These are phyloP conservation scores for Fundulus diaphanus DNA, from an alignment of 2,797 vertebrate genomes.

Conservation along the genomic window DNA sequence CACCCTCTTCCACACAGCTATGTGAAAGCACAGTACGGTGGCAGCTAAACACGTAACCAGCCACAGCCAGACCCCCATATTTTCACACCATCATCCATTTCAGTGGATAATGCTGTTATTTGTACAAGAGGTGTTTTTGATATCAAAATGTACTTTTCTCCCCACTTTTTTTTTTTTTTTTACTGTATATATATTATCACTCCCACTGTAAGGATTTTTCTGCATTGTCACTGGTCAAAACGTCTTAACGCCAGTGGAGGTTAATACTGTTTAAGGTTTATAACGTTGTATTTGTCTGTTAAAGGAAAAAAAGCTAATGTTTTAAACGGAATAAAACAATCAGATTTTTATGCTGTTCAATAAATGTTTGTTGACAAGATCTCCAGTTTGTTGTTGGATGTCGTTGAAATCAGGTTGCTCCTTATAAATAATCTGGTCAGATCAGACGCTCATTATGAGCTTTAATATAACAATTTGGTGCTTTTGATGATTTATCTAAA, in stretches of 20 bases:
- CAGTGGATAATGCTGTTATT: slow-evolving; percentile 17
- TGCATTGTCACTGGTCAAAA: slow-evolving; percentile 10
- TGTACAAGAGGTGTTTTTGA: slow-evolving; percentile 49
- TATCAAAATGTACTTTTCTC: slow-evolving; percentile 31
- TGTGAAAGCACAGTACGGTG: slow-evolving; percentile 20
- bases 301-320: background rate
- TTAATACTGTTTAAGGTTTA: slow-evolving; percentile 8
- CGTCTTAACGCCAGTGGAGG: slow-evolving; percentile 25
- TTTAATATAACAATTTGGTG: background rate
- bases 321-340: slow-evolving; percentile 17
- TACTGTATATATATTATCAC: slow-evolving; percentile 32
- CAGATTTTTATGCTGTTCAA: slow-evolving; percentile 14
- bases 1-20: slow-evolving; percentile 31
- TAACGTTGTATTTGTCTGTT: slow-evolving; percentile 1
- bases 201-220: slow-evolving; percentile 17
- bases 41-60: slow-evolving; percentile 37
- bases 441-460: no score
- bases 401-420: background rate
- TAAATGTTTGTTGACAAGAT: slow-evolving; percentile 20
- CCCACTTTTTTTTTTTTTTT: slow-evolving; percentile 36
- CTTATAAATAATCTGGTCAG: no score
- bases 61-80: background rate
- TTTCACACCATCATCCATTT: slow-evolving; percentile 5
- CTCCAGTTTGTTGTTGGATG: background rate
- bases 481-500: background rate